A percentile compares a stretch with the other conserved stretches of the same genome.
Conservation (phyloP, 2,888 invertebrate species). For the Tiphia femorata region DNA sequence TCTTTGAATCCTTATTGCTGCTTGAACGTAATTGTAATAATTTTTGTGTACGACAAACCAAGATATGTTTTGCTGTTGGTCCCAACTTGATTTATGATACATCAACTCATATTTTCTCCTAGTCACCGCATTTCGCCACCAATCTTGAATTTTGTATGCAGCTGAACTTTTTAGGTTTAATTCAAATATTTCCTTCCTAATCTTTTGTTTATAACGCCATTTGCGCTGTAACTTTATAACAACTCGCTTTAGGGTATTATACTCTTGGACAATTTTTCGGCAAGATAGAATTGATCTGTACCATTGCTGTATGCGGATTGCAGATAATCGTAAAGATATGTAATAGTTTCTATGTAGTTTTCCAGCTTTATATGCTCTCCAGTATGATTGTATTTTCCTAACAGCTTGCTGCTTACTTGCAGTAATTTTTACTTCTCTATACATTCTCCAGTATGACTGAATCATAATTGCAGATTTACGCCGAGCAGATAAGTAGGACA, state of each 20-base stretch:
- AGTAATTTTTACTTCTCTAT: conserved; percentile 25
- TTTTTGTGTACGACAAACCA: not conserved
- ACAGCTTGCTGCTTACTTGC: not conserved
- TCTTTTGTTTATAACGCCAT: not conserved
- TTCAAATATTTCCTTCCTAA: not conserved
- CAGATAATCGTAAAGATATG: not conserved
- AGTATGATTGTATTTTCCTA: conserved; percentile 9
- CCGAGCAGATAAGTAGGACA: conserved; percentile 8
- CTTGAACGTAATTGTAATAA: not conserved
- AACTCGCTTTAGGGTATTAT: not conserved
- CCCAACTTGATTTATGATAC: not conserved
- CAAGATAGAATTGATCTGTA: not conserved
- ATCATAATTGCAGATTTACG: conserved; percentile 17
- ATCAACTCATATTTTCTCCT: not conserved
- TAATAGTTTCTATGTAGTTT: conserved; percentile 6
- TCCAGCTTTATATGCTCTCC: conserved; percentile 14
- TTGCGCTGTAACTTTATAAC: not conserved
- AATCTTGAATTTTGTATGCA: not conserved
- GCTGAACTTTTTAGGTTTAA: not conserved
- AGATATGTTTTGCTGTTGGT: too few species aligned
- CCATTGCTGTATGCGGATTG: not conserved
- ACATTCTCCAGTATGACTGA: conserved; percentile 36
- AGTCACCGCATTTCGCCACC: not conserved
- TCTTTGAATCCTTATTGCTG: not conserved
- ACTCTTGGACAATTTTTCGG: not conserved